Base-by-base conservation (phyloP, 2,888 invertebrate species). In the Pteria penguin region DNA sequence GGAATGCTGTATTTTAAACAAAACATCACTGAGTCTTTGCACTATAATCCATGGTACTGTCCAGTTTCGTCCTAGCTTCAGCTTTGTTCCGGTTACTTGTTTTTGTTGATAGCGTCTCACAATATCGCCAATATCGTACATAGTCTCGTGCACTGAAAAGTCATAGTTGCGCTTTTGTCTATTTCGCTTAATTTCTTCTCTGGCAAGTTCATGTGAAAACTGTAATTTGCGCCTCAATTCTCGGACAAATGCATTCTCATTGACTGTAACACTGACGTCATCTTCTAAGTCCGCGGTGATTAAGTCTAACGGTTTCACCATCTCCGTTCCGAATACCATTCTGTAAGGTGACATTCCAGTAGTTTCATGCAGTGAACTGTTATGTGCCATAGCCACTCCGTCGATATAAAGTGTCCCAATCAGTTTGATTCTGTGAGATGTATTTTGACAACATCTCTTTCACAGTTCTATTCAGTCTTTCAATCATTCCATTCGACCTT, bases 341-440 rank as follows among this genome's bases (percentile, higher is more conserved):
- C 45, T 22, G 32, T 77, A 55, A 0, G 78, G 81, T 22, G 75
- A 72, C n/a, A 68, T 58, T 26, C 78, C 74, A n/a, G 82, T 82
- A 31, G 71, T 72, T 29, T 78, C 75, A 65, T 81, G 83, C 3
- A 62, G 33, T 11, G 80, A 68, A 18, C 54, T 71, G 4, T 76
- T 66, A 27, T 80, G 75, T 0, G 79, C 76, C 33, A 75, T 61
- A n/a, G 75, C 60, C 1, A 79, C 24, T 26, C 57, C 77, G 32
- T 74, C 76, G 4, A 80, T 63, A 36, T 72, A n/a, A 70, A 62
- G 65, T 61, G 57, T 83, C 79, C 81, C 82, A 82, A 54, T 82
- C 75, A 4, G 33, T 70, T 36, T 81, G 74, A 58, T 79, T 69
- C 26, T 73, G 65, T 8, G 68, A 61, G 3, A 82, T 60, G 33